A percentile compares a stretch with the other conserved stretches of the same genome.
These are phyloP conservation scores for Ispidina lecontei DNA, from an alignment of 2,797 vertebrate genomes.

Conservation along the genomic window DNA sequence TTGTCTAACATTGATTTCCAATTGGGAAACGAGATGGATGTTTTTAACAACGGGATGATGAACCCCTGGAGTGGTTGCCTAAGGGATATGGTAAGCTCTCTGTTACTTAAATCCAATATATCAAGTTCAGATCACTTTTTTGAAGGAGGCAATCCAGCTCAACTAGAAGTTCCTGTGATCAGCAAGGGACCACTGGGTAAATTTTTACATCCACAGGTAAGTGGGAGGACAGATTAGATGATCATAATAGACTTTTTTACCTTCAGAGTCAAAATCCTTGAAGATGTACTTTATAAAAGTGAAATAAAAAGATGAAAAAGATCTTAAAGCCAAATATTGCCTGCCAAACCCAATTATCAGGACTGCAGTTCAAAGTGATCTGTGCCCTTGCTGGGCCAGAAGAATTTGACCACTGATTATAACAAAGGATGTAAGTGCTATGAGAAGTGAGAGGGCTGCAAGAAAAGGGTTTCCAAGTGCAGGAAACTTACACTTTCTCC, in stretches of 20 bases:
- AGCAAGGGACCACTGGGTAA: not conserved
- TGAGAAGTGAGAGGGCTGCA: not conserved
- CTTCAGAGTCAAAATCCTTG: not conserved
- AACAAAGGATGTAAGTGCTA: not conserved
- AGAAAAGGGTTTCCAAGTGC: not conserved
- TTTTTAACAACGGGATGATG: constrained; percentile 33
- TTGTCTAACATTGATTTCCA: constrained; percentile 48
- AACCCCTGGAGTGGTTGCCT: not conserved
- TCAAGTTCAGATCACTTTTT: not conserved
- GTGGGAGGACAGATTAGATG: not conserved
- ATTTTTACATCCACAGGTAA: not conserved
- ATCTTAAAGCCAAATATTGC: constrained; percentile 18
- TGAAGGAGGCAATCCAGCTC: not conserved
- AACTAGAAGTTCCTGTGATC: not conserved
- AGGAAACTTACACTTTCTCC: not conserved
- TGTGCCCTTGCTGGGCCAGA: not conserved
- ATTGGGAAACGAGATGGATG: constrained; percentile 3
- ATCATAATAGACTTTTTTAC: not conserved
- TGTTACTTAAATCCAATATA: constrained; percentile 20
- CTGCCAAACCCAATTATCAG: constrained; percentile 2
- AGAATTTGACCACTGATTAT: not conserved
- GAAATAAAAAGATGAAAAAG: constrained; percentile 7
- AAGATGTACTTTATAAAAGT: not conserved
- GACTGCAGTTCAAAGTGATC: not conserved
- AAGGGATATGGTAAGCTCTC: not conserved